Evolutionary conservation across 2,888 invertebrate species (phyloP).

Genomic region (Caenorhabditis virilis): DNA sequence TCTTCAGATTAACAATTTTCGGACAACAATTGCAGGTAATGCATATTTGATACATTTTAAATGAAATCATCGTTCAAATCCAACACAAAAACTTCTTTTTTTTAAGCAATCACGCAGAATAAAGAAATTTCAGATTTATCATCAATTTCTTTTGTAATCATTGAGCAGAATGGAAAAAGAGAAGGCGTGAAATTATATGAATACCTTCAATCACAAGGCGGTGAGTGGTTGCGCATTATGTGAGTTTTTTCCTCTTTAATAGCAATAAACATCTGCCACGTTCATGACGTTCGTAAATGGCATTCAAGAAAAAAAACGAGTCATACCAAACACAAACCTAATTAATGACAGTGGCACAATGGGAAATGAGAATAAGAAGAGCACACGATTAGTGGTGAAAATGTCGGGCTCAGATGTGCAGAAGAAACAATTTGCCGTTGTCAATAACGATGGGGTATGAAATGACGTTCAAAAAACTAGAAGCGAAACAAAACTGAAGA

Average conservation of each 20-base stretch:
- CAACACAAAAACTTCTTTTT: background rate
- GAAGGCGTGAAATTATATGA: conserved; percentile 10
- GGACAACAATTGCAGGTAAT: conserved; percentile 6
- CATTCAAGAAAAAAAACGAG: background rate
- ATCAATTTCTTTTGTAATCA: conserved; percentile 8
- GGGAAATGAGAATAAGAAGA: conserved; percentile 11
- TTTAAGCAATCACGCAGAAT: too few species aligned
- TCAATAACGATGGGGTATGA: conserved; percentile 22
- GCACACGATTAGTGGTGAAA: conserved; percentile 22
- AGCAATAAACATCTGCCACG: too few species aligned
- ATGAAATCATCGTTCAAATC: background rate
- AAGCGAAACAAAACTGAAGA: too few species aligned
- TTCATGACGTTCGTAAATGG: background rate
- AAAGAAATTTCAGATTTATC: conserved; percentile 14
- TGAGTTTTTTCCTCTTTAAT: conserved; percentile 5
- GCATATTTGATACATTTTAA: background rate
- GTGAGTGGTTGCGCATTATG: conserved; percentile 25
- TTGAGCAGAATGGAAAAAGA: conserved; percentile 5
- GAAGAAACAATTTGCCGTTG: conserved; percentile 29
- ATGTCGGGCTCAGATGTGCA: conserved; percentile 36
- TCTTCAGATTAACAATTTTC: conserved; percentile 46
- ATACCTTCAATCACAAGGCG: conserved; percentile 8
- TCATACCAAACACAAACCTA: background rate
- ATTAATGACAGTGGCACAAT: conserved; percentile 8
- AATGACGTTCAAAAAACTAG: too few species aligned